Evolutionary conservation across 2,888 invertebrate genomes (phyloP), one percentile per base, ranked within the genome.

Genomic region (Galerucella pusilla): DNA sequence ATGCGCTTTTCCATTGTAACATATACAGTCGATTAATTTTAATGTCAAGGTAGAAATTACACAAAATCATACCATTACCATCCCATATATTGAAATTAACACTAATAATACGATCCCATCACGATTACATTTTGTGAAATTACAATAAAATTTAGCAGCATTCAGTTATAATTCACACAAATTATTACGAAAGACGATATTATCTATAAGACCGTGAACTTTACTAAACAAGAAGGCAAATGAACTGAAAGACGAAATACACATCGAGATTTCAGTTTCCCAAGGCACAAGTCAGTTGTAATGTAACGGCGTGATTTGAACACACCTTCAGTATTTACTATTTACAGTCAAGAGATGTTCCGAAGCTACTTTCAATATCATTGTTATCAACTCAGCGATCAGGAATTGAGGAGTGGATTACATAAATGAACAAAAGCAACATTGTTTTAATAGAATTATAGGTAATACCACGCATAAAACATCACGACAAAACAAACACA

Each of bases 201-300:
- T 20, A 20, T 25, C 54, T 46, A 68, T 52, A 73, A 72, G 73
- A 70, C 77, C 77, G 20, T 79, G 79, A 79, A 77, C 79, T 79
- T 77, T 79, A 49, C 49, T 9, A 65, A 64, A 68, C 69, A 49
- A 69, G 52, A 57, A 73, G 77, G 73, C 70, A 73, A 77, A 74
- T 45, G 69, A 77, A 78, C 73, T 67, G 57, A 60, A 71, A 71
- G 63, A 66, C 72, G 4, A 66, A 74, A 67, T 59, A 54, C 45
- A 68, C 59, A 68, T 70, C 73, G 65, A 57, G 25, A 63, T 61
- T 68, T 68, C 70, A 16, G 68, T 70, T 72, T 75, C 75, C 68
- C 77, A 71, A 46, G 45, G 4, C 45, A 20, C 46, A 45, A 65
- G 2, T 16, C 42, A 12, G 12, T 46, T 10, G n/a, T 59, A 3